Base-by-base conservation (phyloP, 2,797 vertebrate species). In the Paedocypris micromegethes region DNA sequence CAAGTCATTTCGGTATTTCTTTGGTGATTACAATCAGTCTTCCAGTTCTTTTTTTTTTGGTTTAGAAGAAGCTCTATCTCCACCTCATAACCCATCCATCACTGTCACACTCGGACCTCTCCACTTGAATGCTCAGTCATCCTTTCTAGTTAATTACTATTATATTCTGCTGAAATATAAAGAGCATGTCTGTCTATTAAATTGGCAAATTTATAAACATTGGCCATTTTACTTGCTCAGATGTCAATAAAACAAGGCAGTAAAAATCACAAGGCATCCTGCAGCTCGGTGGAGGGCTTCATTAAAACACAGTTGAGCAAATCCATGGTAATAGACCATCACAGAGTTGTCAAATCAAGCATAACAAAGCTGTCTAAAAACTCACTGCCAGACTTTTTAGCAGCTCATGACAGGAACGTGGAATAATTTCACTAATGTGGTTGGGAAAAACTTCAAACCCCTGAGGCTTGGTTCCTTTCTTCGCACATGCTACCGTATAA, bases 221-320 rank as follows among this genome's bases (percentile, higher is more conserved):
- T 38, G 46, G 7, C 3, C 45, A 39, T 48, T 44, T 55, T 58
- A 64, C 42, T 56, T 57, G 8, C 44, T 47, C 58, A 6, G 58
- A 67, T 66, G 46, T 59, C 58, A 71, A 61, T 72, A 71, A 71
- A 72, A 80, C 41, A 62, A 49, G 69, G 64, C 79, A 77, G 83
- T 79, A 75, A 75, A 78, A 6, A 39, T 55, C 9, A 46, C 46
- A 7, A 64, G 68, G 72, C 51, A 8, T 65, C 44, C 47, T 23
- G 72, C 57, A 75, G 68, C 72, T 69, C 70, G 42, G 65, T 8
- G 46, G 75, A 73, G 64, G 72, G 51, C 69, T 81, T 80, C 77
- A 84, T 86, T 84, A 79, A 81, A 78, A 45, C 4, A 80, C 64
- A 75, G 6, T 59, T 65, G 73, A 81, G 75, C 71, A 82, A 77